Evolutionary conservation across 30 jellyfish, hydroid and myxozoan genomes (phyloP).

Genomic region (Cassiopea andromeda): DNA sequence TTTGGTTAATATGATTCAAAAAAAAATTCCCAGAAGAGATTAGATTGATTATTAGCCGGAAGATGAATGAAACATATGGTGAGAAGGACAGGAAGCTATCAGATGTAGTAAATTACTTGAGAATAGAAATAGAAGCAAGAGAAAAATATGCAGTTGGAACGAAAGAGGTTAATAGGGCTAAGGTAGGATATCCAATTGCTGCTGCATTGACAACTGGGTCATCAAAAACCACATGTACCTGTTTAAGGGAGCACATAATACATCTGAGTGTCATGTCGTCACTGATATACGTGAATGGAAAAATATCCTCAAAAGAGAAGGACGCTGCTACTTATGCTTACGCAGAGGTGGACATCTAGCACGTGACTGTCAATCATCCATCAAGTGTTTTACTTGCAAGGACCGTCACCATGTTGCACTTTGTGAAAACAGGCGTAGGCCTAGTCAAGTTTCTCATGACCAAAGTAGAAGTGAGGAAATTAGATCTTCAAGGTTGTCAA

Average conservation of each 20-base stretch:
- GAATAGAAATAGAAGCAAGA: slow-evolving; percentile 35
- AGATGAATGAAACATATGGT: slow-evolving; percentile 5
- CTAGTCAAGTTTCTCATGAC: slow-evolving; percentile 15
- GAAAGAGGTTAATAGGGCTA: slow-evolving; percentile 21
- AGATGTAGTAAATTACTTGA: slow-evolving; percentile 15
- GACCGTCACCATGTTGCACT: slow-evolving; percentile 57
- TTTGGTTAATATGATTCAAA: slow-evolving; percentile 23
- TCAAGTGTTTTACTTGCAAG: slow-evolving; percentile 39
- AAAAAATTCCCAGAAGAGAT: slow-evolving; percentile 39
- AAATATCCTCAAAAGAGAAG: slow-evolving; percentile 28
- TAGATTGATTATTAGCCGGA: slow-evolving; percentile 28
- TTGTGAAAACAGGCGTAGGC: slow-evolving; percentile 19
- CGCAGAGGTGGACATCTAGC: slow-evolving; percentile 48
- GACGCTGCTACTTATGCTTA: slow-evolving; percentile 25
- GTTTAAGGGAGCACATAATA: slow-evolving; percentile 13
- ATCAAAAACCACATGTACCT: slow-evolving; percentile 13
- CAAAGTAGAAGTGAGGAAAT: background rate
- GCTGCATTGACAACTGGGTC: slow-evolving; percentile 43
- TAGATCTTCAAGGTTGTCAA: slow-evolving; percentile 2
- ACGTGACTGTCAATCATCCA: slow-evolving; percentile 32
- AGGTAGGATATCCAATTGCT: slow-evolving; percentile 22
- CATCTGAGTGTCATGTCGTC: slow-evolving; percentile 45
- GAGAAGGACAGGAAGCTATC: slow-evolving; percentile 45
- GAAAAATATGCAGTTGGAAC: slow-evolving; percentile 17
- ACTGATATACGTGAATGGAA: slow-evolving; percentile 35